These are phyloP conservation scores for Sebastes wilsoni DNA, from an alignment of 2,797 vertebrate species.

Conservation along the genomic window DNA sequence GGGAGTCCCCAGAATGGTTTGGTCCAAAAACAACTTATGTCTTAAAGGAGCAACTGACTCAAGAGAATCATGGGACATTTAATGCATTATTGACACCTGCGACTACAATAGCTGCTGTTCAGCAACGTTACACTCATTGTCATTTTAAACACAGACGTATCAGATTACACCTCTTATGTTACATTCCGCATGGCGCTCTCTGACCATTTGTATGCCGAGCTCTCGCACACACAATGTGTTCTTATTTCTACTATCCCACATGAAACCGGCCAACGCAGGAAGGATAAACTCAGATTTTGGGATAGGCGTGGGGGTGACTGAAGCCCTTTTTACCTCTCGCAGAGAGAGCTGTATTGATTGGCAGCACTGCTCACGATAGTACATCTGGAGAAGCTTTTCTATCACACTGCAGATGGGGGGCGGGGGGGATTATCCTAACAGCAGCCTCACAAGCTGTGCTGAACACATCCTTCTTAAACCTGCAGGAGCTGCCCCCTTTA, in stretches of 20 bases:
- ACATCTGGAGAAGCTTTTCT: slow-evolving; percentile 74
- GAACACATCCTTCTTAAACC: slow-evolving; percentile 77
- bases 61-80: too few species aligned
- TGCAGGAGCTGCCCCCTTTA: slow-evolving; percentile 65
- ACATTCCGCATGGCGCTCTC: neutral
- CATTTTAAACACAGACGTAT: neutral
- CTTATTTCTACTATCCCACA: slow-evolving; percentile 27
- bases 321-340: slow-evolving; percentile 55
- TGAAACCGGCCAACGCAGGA: slow-evolving; percentile 22
- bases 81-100: neutral
- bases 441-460: slow-evolving; percentile 71
- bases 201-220: neutral
- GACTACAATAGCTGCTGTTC: neutral
- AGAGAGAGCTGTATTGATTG: slow-evolving; percentile 76
- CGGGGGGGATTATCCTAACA: slow-evolving; percentile 70
- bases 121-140: neutral
- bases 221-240: neutral
- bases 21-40: too few species aligned
- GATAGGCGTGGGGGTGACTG: slow-evolving; percentile 23
- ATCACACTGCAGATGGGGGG: slow-evolving; percentile 57
- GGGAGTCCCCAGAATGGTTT: neutral
- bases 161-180: neutral
- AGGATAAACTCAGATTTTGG: slow-evolving; percentile 45
- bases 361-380: slow-evolving; percentile 63
- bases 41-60: too few species aligned